phyloP scores from a whole-genome alignment of 2,113 vertebrate genomes.

The Tupaia tana region DNA sequence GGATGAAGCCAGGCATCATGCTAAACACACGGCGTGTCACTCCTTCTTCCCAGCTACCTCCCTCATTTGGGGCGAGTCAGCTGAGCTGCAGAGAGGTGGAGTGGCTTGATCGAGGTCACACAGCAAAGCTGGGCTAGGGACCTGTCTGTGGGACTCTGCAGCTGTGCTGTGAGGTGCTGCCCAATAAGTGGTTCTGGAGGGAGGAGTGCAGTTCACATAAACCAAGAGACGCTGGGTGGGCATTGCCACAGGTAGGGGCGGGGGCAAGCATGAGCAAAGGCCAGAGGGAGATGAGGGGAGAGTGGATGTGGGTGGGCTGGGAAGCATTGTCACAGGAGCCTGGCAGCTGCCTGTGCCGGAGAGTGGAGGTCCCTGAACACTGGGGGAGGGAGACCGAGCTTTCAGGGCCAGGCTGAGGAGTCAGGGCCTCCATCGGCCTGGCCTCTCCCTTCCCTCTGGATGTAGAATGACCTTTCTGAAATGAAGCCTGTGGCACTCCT shows the following conservation, averaged over 20 bases:
- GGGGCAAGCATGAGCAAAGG: background rate
- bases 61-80: background rate
- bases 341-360: background rate
- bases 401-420: rapidly evolving
- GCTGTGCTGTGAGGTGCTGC: background rate
- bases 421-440: too few relatives aligned
- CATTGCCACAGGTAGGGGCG: background rate
- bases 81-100: background rate
- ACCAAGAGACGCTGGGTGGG: background rate
- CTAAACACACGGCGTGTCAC: too few relatives aligned
- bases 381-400: background rate
- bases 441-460: background rate
- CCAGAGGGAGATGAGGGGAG: background rate
- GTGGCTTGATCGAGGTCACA: background rate
- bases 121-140: background rate
- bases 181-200: background rate
- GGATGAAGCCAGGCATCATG: background rate
- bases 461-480: background rate
- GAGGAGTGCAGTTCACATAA: background rate
- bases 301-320: background rate
- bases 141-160: background rate
- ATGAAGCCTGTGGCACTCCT: rapidly evolving
- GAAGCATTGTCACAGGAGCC: background rate
- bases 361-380: background rate
- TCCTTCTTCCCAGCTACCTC: background rate